phyloP scores from a whole-genome alignment of 1,140 invertebrate genomes.

The Pollicipes pollicipes region DNA sequence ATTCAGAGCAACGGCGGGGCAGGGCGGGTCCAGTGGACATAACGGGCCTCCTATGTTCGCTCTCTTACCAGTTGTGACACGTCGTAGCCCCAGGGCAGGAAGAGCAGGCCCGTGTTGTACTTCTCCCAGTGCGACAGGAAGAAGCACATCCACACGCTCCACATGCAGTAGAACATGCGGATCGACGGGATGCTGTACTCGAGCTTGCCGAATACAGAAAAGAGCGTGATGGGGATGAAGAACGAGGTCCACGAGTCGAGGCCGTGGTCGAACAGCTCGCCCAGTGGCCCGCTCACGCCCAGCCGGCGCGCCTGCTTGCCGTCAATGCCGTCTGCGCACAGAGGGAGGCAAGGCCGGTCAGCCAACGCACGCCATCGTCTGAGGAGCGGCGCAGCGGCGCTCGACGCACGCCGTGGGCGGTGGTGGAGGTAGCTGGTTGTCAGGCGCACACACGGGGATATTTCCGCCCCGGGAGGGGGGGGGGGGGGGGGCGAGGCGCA shows the following conservation, averaged over 20 bases:
- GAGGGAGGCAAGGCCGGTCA: no score
- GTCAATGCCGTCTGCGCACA: slow-evolving; percentile 77
- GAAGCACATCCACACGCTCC: slow-evolving; percentile 82
- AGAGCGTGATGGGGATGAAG: slow-evolving; percentile 76
- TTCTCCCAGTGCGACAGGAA: slow-evolving; percentile 94
- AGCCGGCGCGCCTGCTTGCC: slow-evolving; percentile 95
- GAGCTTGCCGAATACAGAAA: slow-evolving; percentile 74
- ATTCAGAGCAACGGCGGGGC: background rate
- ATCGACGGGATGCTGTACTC: slow-evolving; percentile 46
- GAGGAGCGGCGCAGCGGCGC: no score
- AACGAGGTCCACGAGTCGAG: slow-evolving; percentile 89
- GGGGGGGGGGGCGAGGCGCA: no score
- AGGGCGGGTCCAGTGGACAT: slow-evolving; percentile 8
- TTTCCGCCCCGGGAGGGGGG: no score
- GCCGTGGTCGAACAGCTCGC: slow-evolving; percentile 97
- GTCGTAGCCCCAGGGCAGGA: slow-evolving; percentile 92
- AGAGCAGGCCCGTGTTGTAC: slow-evolving; percentile 88
- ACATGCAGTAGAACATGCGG: slow-evolving; percentile 52
- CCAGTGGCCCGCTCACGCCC: slow-evolving; percentile 72
- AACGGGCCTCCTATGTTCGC: background rate
- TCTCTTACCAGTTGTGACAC: slow-evolving; percentile 67
- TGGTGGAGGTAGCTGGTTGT: no score
- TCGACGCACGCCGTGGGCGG: no score
- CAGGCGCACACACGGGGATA: no score
- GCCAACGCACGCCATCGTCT: no score